phyloP scores from a whole-genome alignment of 2,113 vertebrate genomes.

The Centropus unirufus region DNA sequence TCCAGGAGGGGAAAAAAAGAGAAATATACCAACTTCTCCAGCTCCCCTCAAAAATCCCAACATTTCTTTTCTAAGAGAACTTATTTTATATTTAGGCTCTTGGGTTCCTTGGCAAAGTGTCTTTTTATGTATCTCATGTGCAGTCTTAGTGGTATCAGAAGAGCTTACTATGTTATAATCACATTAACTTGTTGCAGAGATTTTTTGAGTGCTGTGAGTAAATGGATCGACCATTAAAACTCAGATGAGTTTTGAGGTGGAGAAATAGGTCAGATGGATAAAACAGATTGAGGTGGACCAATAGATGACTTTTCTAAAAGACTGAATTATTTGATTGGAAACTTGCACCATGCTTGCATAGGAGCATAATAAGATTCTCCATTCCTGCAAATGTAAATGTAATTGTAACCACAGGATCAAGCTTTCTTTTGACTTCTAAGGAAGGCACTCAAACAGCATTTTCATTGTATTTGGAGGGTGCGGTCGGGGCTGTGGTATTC shows the following conservation, averaged over 20 bases:
- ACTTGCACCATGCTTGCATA: not conserved
- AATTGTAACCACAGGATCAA: not conserved
- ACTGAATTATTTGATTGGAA: not conserved
- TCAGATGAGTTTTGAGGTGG: not conserved
- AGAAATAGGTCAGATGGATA: not conserved
- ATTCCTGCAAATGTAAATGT: not conserved
- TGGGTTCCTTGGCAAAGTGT: not conserved
- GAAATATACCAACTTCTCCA: not conserved
- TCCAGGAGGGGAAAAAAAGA: not conserved
- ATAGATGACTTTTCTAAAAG: not conserved
- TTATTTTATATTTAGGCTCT: not conserved
- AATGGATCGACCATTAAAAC: not conserved
- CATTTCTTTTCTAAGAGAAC: not conserved
- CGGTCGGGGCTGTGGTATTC: not conserved
- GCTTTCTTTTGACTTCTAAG: not conserved
- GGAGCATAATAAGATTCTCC: not conserved
- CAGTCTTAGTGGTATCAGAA: not conserved
- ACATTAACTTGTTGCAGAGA: not conserved
- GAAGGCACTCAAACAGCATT: not conserved
- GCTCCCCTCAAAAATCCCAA: not conserved
- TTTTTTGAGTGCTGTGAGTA: not conserved
- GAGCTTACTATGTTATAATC: not conserved
- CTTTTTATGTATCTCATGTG: not conserved
- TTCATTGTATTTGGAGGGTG: not conserved
- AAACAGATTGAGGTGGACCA: not conserved